Evolutionary conservation across 2,888 invertebrate genomes (phyloP), one percentile per base, ranked within the genome.

Genomic region (Craniophora ligustri): DNA sequence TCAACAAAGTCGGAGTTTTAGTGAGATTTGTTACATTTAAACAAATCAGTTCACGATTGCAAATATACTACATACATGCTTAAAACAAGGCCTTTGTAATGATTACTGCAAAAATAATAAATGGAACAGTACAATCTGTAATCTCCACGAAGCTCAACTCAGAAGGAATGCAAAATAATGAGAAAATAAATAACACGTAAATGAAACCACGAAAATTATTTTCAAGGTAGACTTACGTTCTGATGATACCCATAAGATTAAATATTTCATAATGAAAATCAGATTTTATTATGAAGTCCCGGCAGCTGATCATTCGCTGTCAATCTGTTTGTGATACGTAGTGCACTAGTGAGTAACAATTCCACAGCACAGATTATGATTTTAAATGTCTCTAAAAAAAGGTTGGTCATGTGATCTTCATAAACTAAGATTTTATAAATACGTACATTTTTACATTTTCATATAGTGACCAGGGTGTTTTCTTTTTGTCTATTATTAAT

Each of bases 361-460:
- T 87, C 86, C 87, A 86, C 84, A 87, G 85, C 82, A 83, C 81
- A 82, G 68, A 71, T 72, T 65, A 70, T 51, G 66, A 67, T 73
- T 74, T 70, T 67, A 70, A 60, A 72, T 68, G 60, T 74, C 59
- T 69, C 72, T 76, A 73, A 79, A 79, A 59, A 79, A 85, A 79
- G 72, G 79, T 86, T 86, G 85, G 84, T 86, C 86, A 73, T 78
- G 76, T 79, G 72, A 78, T 75, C 72, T 73, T 71, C 75, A 72
- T 76, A 75, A 82, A 78, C 74, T 81, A 82, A 78, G 69, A 72
- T 73, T 78, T 69, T 77, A 84, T 81, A 81, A 81, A 84, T 86
- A 88, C 81, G 74, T 84, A 86, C 84, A 85, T 81, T 87, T 84
- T 80, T 82, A 85, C 82, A 87, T 76, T 73, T 81, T 80, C 76